Conservation (phyloP, 2,797 vertebrate genomes). For the Megaceryle alcyon region DNA sequence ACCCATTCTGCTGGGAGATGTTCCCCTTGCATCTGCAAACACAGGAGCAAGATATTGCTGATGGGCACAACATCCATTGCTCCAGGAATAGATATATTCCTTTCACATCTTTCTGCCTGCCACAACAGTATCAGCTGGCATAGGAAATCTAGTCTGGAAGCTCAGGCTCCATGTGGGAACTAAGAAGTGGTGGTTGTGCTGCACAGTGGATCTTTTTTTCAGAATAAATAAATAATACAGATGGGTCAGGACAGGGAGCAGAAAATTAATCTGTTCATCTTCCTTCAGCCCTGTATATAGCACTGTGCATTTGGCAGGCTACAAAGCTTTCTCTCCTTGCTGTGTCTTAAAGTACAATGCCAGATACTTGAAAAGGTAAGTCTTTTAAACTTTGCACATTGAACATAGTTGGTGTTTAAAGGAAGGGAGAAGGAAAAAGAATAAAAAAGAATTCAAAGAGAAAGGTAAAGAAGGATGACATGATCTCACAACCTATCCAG, state of each 20-base stretch:
- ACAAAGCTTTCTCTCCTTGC: neutral
- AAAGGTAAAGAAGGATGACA: neutral
- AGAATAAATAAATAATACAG: constrained; percentile 40
- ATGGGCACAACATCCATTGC: neutral
- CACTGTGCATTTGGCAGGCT: neutral
- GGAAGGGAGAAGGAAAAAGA: neutral
- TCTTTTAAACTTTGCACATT: neutral
- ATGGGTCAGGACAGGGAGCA: neutral
- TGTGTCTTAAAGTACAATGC: neutral
- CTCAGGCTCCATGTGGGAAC: neutral
- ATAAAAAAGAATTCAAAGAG: neutral
- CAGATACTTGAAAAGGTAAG: neutral
- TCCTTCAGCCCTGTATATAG: neutral
- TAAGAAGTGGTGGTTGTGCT: neutral
- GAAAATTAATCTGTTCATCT: neutral
- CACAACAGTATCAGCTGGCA: neutral
- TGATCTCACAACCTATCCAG: neutral
- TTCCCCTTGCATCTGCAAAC: neutral
- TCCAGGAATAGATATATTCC: neutral
- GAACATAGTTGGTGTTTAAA: neutral
- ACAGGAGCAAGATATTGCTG: neutral
- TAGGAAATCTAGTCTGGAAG: neutral
- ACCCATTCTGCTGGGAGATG: neutral
- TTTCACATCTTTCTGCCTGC: neutral
- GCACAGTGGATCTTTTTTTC: neutral